Conservation (phyloP, 2,888 invertebrate species). For the Sphaeridia pumilis region DNA sequence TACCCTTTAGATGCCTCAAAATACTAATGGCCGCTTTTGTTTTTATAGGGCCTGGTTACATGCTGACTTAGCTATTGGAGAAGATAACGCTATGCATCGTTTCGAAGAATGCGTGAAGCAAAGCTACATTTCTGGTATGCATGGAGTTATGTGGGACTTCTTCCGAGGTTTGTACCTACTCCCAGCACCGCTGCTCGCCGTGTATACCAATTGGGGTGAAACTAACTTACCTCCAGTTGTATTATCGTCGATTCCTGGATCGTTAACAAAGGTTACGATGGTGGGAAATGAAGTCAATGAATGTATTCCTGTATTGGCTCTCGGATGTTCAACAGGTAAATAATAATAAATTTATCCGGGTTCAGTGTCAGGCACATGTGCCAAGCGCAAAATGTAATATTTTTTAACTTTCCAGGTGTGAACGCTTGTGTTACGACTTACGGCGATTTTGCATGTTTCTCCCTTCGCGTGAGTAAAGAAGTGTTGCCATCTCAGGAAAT, state of each 20-base stretch:
- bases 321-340: conserved; percentile 29
- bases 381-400: too few species aligned
- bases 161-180: conserved; percentile 32
- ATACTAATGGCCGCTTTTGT: too few species aligned
- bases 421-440: conserved; percentile 33
- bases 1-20: too few species aligned
- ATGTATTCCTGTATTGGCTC: conserved; percentile 28
- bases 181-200: conserved; percentile 27
- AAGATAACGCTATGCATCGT: conserved; percentile 19
- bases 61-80: conserved; percentile 29
- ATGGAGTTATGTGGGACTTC: conserved; percentile 35
- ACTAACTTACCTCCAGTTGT: conserved; percentile 32
- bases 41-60: conserved; percentile 34
- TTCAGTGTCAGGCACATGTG: too few species aligned
- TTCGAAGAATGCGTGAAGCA: conserved; percentile 30
- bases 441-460: conserved; percentile 27
- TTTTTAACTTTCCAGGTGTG: too few species aligned
- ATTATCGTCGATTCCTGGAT: conserved; percentile 33
- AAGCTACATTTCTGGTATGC: conserved; percentile 31
- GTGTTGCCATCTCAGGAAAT: conserved; percentile 30
- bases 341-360: not conserved
- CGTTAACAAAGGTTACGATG: conserved; percentile 22
- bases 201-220: conserved; percentile 34
- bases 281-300: conserved; percentile 26
- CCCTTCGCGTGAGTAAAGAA: conserved; percentile 33